A percentile compares a stretch with the other conserved stretches of the same genome.
These are phyloP conservation scores for Labeo rohita DNA, from an alignment of 2,113 vertebrate species.

Conservation along the genomic window DNA sequence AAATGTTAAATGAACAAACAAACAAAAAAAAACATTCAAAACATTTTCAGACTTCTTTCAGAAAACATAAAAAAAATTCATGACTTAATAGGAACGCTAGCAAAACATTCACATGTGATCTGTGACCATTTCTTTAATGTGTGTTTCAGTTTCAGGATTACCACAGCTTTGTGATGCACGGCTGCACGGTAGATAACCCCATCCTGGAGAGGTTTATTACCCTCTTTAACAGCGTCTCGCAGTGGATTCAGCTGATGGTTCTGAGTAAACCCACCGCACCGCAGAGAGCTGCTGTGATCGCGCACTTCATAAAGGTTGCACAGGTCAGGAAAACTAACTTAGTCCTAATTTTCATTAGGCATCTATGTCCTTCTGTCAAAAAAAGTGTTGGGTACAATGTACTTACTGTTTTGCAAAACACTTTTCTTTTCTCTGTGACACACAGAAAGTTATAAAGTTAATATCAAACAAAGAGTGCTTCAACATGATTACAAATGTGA, in stretches of 20 bases:
- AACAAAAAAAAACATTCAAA: too few relatives aligned
- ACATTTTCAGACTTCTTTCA: too few relatives aligned
- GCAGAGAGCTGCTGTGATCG: slow-evolving; percentile 85
- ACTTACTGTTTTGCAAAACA: too few relatives aligned
- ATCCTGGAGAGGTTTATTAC: slow-evolving; percentile 91
- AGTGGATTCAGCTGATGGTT: slow-evolving; percentile 94
- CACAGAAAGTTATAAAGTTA: too few relatives aligned
- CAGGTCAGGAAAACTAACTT: slow-evolving; percentile 73
- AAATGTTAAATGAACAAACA: too few relatives aligned
- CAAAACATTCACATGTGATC: not conserved
- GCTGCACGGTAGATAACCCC: slow-evolving; percentile 90
- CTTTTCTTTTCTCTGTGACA: too few relatives aligned
- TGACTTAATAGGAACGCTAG: too few relatives aligned
- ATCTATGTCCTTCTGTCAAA: not conserved
- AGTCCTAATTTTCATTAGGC: not conserved
- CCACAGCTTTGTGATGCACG: slow-evolving; percentile 90
- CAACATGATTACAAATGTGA: too few relatives aligned
- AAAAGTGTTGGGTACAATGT: too few relatives aligned
- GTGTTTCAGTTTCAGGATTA: slow-evolving; percentile 87
- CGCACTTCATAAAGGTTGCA: slow-evolving; percentile 87
- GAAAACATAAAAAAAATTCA: too few relatives aligned
- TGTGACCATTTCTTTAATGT: slow-evolving; percentile 59
- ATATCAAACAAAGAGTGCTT: too few relatives aligned
- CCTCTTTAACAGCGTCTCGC: slow-evolving; percentile 91
- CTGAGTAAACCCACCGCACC: slow-evolving; percentile 88